These are phyloP conservation scores for Cryptotis parvus DNA, from an alignment of 2,113 vertebrate species.

Conservation along the genomic window DNA sequence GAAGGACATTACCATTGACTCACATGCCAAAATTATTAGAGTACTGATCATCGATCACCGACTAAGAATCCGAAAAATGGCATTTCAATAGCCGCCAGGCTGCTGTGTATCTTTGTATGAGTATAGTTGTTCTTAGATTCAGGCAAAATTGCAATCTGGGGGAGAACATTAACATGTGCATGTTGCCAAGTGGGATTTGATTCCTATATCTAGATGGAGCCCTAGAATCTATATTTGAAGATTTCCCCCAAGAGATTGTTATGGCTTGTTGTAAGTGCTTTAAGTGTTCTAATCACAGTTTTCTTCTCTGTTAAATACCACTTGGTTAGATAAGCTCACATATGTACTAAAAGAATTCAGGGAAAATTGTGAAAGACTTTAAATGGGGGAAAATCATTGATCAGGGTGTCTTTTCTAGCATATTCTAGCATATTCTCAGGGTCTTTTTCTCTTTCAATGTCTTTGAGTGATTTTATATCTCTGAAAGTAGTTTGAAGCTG, in stretches of 20 bases:
- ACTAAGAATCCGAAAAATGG: not conserved
- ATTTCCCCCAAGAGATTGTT: not conserved
- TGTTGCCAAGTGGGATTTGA: not conserved
- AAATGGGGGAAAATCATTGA: not conserved
- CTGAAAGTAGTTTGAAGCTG: not conserved
- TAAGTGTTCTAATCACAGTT: not conserved
- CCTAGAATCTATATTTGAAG: constrained; percentile 4
- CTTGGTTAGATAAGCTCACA: not conserved
- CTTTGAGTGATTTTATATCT: constrained; percentile 12
- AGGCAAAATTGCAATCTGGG: not conserved
- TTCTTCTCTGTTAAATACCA: constrained; percentile 8
- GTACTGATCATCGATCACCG: not conserved
- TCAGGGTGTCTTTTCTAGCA: not conserved
- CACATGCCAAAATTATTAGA: not conserved
- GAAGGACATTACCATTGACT: not conserved
- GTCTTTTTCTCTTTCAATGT: not conserved
- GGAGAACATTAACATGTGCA: not conserved
- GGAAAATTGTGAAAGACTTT: constrained; percentile 15
- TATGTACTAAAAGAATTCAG: constrained; percentile 26
- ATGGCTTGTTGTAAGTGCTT: not conserved
- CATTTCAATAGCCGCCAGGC: not conserved
- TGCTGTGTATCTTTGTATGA: not conserved
- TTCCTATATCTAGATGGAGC: not conserved
- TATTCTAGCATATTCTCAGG: not conserved
- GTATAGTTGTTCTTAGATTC: constrained; percentile 21